Conservation (phyloP, 2,113 vertebrate genomes). For the Desmodus rotundus region DNA sequence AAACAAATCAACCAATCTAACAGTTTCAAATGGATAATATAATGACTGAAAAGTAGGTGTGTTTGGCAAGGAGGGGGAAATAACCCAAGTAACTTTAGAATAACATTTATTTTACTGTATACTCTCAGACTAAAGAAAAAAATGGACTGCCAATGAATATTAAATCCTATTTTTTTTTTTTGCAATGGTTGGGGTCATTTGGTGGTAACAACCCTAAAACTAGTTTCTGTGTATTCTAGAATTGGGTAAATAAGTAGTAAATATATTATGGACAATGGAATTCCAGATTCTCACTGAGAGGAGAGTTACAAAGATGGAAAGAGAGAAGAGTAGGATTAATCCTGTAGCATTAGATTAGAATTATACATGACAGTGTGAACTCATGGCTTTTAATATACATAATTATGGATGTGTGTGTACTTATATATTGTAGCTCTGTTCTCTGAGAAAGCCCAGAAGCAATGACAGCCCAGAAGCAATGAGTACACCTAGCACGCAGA, state of each 20-base stretch:
- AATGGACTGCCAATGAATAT: not conserved
- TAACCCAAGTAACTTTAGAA: not conserved
- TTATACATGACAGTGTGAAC: not conserved
- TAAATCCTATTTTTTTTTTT: not conserved
- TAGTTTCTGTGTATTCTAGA: not conserved
- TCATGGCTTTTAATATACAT: not conserved
- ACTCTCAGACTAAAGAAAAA: not conserved
- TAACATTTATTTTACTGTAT: not conserved
- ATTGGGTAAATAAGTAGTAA: conserved; percentile 37
- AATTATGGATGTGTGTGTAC: not conserved
- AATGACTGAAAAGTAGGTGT: not conserved
- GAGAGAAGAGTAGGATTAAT: not conserved
- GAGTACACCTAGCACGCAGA: not conserved
- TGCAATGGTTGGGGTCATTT: not conserved
- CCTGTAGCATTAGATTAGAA: not conserved
- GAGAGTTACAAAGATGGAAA: not conserved
- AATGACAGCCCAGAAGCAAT: not conserved
- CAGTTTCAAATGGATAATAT: not conserved
- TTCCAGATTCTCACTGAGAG: not conserved
- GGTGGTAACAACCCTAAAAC: not conserved
- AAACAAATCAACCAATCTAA: not conserved
- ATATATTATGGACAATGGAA: not conserved
- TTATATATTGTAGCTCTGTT: not conserved
- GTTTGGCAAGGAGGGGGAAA: not conserved
- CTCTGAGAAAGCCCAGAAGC: not conserved